phyloP scores from a whole-genome alignment of 2,113 vertebrate genomes.

The Ceyx margarethae region DNA sequence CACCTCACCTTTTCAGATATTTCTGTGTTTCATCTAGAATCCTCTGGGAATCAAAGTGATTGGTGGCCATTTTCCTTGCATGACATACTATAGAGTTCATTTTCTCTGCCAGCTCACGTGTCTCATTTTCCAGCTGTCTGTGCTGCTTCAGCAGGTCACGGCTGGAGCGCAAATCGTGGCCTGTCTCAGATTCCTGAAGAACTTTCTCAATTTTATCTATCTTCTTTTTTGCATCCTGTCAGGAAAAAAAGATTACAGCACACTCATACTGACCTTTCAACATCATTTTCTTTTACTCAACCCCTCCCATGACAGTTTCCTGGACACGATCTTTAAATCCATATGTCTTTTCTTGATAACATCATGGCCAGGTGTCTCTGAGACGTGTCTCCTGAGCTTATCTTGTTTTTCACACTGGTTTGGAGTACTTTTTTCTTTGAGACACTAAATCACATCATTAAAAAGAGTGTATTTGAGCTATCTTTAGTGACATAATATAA shows the following conservation, averaged over 20 bases:
- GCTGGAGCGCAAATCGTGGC: conserved; percentile 82
- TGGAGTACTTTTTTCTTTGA: background rate
- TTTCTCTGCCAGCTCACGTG: conserved; percentile 81
- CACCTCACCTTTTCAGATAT: conserved; percentile 78
- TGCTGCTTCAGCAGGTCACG: conserved; percentile 82
- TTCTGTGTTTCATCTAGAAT: conserved; percentile 82
- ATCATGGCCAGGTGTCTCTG: background rate
- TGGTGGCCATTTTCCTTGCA: conserved; percentile 77
- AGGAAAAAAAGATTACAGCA: background rate
- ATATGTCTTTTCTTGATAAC: background rate
- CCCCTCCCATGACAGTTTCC: background rate
- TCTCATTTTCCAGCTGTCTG: conserved; percentile 80
- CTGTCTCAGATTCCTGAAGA: conserved; percentile 76
- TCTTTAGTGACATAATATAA: background rate
- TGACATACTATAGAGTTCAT: conserved; percentile 82
- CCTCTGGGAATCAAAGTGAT: conserved; percentile 82
- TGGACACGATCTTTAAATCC: background rate
- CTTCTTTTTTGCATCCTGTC: conserved; percentile 84
- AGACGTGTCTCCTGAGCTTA: background rate
- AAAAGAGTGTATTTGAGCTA: background rate
- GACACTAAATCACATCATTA: background rate
- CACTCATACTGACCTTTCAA: background rate
- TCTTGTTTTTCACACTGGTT: background rate
- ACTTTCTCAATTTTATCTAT: conserved; percentile 83
- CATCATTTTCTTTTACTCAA: background rate